These are phyloP conservation scores for Drosophila willistoni DNA, from an alignment of 1,140 invertebrate species.

Conservation along the genomic window DNA sequence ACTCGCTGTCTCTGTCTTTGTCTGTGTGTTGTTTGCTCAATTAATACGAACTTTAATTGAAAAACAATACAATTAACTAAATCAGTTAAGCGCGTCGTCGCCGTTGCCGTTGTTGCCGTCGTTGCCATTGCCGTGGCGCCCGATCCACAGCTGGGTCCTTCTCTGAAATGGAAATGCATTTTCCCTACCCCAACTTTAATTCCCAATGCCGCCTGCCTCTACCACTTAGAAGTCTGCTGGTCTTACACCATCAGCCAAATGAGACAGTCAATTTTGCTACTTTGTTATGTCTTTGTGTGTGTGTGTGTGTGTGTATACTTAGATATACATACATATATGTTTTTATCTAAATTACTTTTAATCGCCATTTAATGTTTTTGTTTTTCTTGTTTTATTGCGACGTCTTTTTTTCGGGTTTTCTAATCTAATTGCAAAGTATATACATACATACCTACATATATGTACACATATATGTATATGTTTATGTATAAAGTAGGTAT, in stretches of 20 bases:
- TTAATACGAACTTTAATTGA: constrained; percentile 80
- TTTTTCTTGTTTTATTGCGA: constrained; percentile 76
- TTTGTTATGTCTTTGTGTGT: not conserved
- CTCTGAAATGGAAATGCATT: not conserved
- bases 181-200: constrained; percentile 2
- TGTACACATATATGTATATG: constrained; percentile 28
- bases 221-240: not conserved
- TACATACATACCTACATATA: constrained; percentile 2
- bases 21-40: constrained; percentile 64
- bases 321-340: constrained; percentile 13
- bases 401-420: constrained; percentile 66
- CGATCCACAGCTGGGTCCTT: not conserved
- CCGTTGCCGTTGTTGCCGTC: not conserved
- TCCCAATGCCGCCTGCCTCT: not conserved
- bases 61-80: constrained; percentile 82
- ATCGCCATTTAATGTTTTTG: constrained; percentile 81
- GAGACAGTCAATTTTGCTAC: constrained; percentile 4
- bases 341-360: constrained; percentile 82
- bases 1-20: not conserved
- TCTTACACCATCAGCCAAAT: constrained; percentile 6
- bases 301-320: constrained; percentile 21
- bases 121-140: not conserved
- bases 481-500: constrained; percentile 13
- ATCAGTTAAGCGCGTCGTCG: constrained; percentile 74
- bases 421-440: constrained; percentile 79